Conservation (phyloP, 2,888 invertebrate genomes). For the Andrena dorsata region DNA sequence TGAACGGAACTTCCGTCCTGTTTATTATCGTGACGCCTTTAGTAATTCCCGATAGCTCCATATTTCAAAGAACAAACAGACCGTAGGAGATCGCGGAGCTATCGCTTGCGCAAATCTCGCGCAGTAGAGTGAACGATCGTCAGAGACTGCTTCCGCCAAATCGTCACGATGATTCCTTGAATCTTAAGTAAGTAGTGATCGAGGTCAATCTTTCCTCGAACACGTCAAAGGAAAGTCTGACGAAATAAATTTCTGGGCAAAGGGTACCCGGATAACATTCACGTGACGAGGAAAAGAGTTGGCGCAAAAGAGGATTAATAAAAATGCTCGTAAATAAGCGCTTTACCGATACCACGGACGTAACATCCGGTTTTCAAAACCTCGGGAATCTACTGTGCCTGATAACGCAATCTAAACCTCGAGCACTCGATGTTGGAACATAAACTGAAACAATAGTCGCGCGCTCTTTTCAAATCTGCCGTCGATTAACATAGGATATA, state of each 20-base stretch:
- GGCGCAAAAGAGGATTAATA: neutral
- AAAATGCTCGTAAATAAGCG: neutral
- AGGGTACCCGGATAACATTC: neutral
- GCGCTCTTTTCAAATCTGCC: no score
- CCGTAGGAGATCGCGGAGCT: neutral
- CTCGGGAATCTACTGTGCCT: neutral
- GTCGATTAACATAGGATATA: no score
- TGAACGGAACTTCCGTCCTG: conserved; percentile 54
- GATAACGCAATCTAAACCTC: neutral
- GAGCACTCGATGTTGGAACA: no score
- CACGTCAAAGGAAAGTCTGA: neutral
- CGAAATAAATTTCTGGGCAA: neutral
- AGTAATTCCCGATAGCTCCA: conserved; percentile 38
- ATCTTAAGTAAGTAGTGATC: no score
- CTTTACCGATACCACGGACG: neutral
- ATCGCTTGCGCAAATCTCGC: conserved; percentile 9
- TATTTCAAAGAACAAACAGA: conserved; percentile 3
- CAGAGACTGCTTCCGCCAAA: no score
- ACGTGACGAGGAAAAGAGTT: neutral
- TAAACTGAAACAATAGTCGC: no score
- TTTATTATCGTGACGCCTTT: conserved; percentile 51
- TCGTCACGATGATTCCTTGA: no score
- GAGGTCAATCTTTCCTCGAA: neutral
- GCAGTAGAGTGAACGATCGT: neutral
- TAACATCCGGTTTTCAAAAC: neutral